These are phyloP conservation scores for Marmota monax DNA, from an alignment of 2,113 vertebrate genomes.

Conservation along the genomic window DNA sequence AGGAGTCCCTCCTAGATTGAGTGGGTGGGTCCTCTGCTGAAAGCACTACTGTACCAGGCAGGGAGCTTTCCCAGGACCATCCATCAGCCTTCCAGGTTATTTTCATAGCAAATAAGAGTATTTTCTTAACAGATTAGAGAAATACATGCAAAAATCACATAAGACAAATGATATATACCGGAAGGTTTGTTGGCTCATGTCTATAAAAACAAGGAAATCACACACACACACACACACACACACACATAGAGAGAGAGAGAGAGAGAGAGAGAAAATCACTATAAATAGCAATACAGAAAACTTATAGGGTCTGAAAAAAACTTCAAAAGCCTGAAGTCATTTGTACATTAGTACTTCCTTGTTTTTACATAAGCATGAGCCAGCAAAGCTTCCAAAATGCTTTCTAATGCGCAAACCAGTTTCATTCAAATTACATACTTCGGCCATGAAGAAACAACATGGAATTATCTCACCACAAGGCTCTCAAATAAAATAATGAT, in stretches of 20 bases:
- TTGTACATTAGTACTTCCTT: background rate
- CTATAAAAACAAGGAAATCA: too few relatives aligned
- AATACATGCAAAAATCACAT: background rate
- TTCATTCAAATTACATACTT: background rate
- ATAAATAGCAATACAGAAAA: background rate
- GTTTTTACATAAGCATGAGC: conserved; percentile 11
- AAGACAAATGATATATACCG: too few relatives aligned
- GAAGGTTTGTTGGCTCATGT: too few relatives aligned
- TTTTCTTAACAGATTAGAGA: background rate
- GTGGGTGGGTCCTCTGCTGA: background rate
- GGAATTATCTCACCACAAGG: conserved; percentile 1
- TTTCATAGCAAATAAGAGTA: background rate
- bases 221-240: too few relatives aligned
- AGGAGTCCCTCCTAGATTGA: background rate
- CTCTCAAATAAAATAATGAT: conserved; percentile 17
- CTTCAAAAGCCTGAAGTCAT: background rate
- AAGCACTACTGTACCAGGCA: background rate
- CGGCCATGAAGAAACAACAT: background rate
- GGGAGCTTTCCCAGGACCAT: background rate
- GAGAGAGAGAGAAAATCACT: background rate
- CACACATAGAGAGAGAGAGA: too few relatives aligned
- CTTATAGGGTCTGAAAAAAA: background rate
- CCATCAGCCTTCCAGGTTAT: background rate
- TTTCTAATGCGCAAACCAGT: conserved; percentile 7
- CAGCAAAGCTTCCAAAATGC: conserved; percentile 2